Evolutionary conservation across 30 jellyfish, hydroid and myxozoan genomes (phyloP).

Genomic region (Chrysaora quinquecirrha): DNA sequence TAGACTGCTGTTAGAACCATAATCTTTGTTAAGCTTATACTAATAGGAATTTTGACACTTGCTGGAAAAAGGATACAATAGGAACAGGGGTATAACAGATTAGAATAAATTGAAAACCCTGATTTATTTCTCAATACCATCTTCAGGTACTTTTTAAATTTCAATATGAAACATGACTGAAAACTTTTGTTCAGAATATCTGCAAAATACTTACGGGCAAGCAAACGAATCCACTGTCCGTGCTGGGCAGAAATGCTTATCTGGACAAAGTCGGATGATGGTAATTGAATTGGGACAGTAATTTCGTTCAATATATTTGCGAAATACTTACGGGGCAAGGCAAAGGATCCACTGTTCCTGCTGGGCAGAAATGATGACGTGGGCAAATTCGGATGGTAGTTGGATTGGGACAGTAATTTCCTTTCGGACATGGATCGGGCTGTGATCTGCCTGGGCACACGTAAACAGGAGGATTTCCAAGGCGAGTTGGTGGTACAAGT

Average conservation of each 20-base stretch:
- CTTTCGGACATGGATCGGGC: constrained; percentile 73
- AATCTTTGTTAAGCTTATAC: too few species aligned
- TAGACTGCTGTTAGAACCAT: too few species aligned
- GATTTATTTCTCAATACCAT: too few species aligned
- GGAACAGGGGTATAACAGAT: too few species aligned
- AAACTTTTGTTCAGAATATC: too few species aligned
- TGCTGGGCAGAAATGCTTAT: constrained; percentile 67
- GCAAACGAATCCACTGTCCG: constrained; percentile 44
- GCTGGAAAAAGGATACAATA: too few species aligned
- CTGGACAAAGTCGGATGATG: constrained; percentile 30
- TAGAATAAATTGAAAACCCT: too few species aligned
- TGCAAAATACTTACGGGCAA: constrained; percentile 74
- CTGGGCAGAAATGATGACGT: constrained; percentile 62
- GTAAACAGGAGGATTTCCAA: background rate
- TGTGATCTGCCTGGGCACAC: constrained; percentile 54
- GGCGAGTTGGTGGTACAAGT: background rate
- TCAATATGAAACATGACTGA: too few species aligned
- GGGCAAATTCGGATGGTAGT: constrained; percentile 41
- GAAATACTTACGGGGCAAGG: constrained; percentile 64
- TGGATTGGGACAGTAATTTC: constrained; percentile 69
- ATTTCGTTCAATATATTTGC: too few species aligned
- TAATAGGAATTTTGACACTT: too few species aligned
- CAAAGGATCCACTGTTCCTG: constrained; percentile 55
- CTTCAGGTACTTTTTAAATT: too few species aligned
- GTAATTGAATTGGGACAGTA: constrained; percentile 71